Base-by-base conservation (phyloP, 2,113 vertebrate species). In the Xiphophorus maculatus region DNA sequence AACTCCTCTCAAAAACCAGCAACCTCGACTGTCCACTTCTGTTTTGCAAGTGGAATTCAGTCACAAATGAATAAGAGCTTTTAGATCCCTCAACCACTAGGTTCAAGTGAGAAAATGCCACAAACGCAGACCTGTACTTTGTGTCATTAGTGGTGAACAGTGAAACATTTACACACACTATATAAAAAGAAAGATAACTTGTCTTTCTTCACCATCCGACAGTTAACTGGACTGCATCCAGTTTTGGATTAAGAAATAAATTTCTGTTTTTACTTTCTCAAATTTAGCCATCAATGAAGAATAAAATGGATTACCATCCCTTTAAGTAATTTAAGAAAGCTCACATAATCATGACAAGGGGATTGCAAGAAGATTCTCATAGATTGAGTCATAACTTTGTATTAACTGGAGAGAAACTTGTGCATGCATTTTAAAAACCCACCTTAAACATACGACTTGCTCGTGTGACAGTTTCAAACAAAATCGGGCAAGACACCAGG, bases 21-120 rank as follows among this genome's bases (percentile, higher is more conserved):
- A 72, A 83, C 84, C 85, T 76, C 61, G 8, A 66, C 69, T 28
- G 67, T 83, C 75, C 72, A 58, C 79, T 73, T 75, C 77, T 81
- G 44, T 72, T 60, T 37, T 61, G 51, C 74, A 73, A 66, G 32
- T 72, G 74, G 62, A 74, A 80, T 60, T 76, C 71, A 78, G 64
- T 73, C 75, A 66, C 30, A 61, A 77, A 69, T 84, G 73, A 88
- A 77, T 68, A 72, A 67, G 67, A 3, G 69, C 73, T 61, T 89
- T 87, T 84, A 79, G 69, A 68, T 74, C 71, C 69, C 76, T 73
- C 70, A 63, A 51, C 82, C 51, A 74, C 80, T 64, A 63, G 28
- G 85, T 73, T 72, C 48, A 63, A 67, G 62, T 79, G 65, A 58
- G 69, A 15, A 67, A 79, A 71, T 74, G 72, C 61, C 37, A 48